Evolutionary conservation across 2,113 vertebrate genomes (phyloP).

Genomic region (Trinectes maculatus): DNA sequence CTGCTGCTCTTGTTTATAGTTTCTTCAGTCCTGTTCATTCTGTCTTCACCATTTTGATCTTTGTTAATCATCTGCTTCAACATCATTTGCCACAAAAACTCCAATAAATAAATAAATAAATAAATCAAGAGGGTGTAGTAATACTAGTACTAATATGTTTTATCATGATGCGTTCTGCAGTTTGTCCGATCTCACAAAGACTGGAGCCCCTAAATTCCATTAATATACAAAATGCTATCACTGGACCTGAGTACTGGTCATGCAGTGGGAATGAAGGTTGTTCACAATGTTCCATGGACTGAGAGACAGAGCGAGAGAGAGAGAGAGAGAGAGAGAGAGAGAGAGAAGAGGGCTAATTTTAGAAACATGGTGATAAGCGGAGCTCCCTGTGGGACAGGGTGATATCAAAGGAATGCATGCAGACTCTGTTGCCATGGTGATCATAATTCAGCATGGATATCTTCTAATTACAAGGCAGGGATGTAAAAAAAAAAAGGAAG

Average conservation of each 20-base stretch:
- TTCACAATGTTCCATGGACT: constrained; percentile 17
- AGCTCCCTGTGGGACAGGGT: constrained; percentile 70
- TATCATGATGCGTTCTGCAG: too few relatives aligned
- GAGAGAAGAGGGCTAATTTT: constrained; percentile 72
- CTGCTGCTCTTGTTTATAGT: too few relatives aligned
- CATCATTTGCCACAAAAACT: too few relatives aligned
- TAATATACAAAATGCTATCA: neutral
- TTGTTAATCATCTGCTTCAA: too few relatives aligned
- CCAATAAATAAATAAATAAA: too few relatives aligned
- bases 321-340: neutral
- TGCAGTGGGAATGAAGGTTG: constrained; percentile 29
- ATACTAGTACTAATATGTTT: too few relatives aligned
- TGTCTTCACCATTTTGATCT: too few relatives aligned
- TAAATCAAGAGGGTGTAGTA: too few relatives aligned
- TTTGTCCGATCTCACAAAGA: neutral
- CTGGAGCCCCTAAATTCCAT: neutral
- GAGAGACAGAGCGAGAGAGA: constrained; percentile 9
- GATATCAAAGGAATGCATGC: constrained; percentile 77
- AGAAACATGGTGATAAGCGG: constrained; percentile 69
- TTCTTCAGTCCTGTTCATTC: too few relatives aligned
- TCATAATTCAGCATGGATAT: constrained; percentile 72
- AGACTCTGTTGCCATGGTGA: constrained; percentile 80
- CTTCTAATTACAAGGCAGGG: constrained; percentile 67
- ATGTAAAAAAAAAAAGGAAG: constrained; percentile 15
- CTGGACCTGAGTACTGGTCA: constrained; percentile 12